These are phyloP conservation scores for Columba livia DNA, from an alignment of 2,113 vertebrate species.

Conservation along the genomic window DNA sequence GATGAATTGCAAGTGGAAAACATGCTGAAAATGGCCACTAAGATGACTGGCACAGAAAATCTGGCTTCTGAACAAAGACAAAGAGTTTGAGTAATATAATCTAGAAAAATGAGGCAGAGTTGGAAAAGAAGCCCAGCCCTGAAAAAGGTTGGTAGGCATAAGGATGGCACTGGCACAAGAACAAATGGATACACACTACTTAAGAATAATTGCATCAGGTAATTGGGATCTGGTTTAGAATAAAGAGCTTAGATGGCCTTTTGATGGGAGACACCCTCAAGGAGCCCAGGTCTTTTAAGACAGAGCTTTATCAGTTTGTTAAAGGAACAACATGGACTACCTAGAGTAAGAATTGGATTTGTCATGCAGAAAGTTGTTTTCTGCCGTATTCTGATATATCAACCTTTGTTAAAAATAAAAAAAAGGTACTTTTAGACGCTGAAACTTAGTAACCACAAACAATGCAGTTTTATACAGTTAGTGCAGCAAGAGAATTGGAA, in stretches of 20 bases:
- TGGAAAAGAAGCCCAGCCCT: neutral
- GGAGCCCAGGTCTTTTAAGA: neutral
- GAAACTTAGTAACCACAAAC: neutral
- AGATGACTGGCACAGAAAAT: neutral
- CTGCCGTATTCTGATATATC: neutral
- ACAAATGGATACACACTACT: neutral
- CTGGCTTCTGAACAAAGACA: neutral
- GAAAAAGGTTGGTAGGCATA: fast-evolving
- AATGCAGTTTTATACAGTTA: conserved; percentile 2
- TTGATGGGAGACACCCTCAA: neutral
- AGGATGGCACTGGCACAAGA: neutral
- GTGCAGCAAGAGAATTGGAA: neutral
- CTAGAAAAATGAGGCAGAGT: neutral
- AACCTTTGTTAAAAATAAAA: neutral
- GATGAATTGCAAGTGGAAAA: neutral
- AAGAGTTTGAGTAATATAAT: neutral
- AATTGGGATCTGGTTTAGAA: neutral
- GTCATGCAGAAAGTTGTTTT: neutral
- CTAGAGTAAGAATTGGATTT: neutral
- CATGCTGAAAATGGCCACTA: neutral
- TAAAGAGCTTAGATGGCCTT: neutral
- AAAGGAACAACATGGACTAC: neutral
- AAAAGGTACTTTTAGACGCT: neutral
- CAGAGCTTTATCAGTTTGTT: neutral
- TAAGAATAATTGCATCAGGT: neutral